Evolutionary conservation across 2,797 vertebrate genomes (phyloP), one percentile per base, ranked within the genome.

Genomic region (Halcyon leucocephala): DNA sequence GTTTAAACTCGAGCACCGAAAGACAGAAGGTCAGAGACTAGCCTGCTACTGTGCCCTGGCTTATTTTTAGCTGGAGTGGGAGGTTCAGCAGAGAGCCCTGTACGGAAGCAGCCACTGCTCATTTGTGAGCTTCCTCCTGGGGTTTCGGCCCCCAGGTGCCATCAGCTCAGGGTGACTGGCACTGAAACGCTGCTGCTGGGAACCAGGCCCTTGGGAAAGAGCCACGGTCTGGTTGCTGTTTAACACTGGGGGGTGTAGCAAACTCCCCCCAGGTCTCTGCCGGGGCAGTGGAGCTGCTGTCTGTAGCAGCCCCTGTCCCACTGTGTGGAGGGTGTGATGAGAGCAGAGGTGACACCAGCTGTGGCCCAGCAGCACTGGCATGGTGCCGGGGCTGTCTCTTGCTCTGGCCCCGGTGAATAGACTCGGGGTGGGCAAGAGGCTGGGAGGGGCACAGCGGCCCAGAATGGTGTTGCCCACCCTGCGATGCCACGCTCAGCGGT

Each of bases 401-500:
- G 33, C 39, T 51, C 35, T 2, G 7, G 69, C 15, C 48, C 48
- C 15, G 4, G 42, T 2, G 14, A 35, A 49, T 7, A 5, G 18
- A 33, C 66, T 26, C 26, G 3, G 9, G 39, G 12, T 13, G 31
- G 35, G n/a, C 12, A 2, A 25, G 71, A 8, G 24, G n/a, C 18
- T 10, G 28, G 46, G 14, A n/a, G 29, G 41, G 62, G 21, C 62
- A 2, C 9, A 5, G 31, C 5, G 1, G 24, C 7, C 20, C 49
- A 0, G 7, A 21, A 10, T n/a, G 31, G 10, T 6, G 2, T 4
- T 14, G 52, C 4, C 0, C 6, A 1, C 61, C 2, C 0, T 3
- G 10, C 21, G 2, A 10, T 1, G 0, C 20, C 14, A 1, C 0
- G 6, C 13, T 20, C 1, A 0, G 17, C 57, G 18, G 0, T 8